These are phyloP conservation scores for Pammene aurita DNA, from an alignment of 2,888 invertebrate species.

Conservation along the genomic window DNA sequence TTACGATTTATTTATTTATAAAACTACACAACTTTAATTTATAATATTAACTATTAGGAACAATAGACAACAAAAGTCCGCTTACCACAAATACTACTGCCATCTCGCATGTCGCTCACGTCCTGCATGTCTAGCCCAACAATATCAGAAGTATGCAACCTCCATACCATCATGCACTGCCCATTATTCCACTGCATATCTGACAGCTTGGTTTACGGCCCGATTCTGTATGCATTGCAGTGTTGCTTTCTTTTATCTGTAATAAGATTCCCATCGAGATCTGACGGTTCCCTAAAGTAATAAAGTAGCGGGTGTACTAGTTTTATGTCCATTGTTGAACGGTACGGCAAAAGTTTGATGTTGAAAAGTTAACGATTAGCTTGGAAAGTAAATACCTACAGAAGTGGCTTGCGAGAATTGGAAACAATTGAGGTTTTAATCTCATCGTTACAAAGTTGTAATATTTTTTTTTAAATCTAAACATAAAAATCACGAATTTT, in stretches of 20 bases:
- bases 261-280: constrained; percentile 78
- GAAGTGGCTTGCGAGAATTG: not conserved
- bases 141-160: constrained; percentile 41
- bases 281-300: constrained; percentile 78
- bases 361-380: not conserved
- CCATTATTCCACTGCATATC: constrained; percentile 59
- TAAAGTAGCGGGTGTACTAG: constrained; percentile 65
- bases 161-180: constrained; percentile 47
- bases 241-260: constrained; percentile 77
- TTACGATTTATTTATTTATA: too few species aligned
- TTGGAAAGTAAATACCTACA: not conserved
- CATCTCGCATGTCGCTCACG: constrained; percentile 24
- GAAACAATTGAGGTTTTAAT: too few species aligned
- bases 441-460: too few species aligned
- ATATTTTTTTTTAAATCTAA: too few species aligned
- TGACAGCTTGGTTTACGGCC: constrained; percentile 60
- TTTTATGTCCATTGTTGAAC: constrained; percentile 55
- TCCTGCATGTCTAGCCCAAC: constrained; percentile 19
- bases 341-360: constrained; percentile 16
- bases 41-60: too few species aligned
- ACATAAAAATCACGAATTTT: too few species aligned
- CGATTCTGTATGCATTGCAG: constrained; percentile 71
- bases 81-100: not conserved
- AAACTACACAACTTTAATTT: too few species aligned
- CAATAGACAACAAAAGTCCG: not conserved